Evolutionary conservation across 2,113 vertebrate species (phyloP), one percentile per base, ranked within the genome.

Genomic region (Condylura cristata): DNA sequence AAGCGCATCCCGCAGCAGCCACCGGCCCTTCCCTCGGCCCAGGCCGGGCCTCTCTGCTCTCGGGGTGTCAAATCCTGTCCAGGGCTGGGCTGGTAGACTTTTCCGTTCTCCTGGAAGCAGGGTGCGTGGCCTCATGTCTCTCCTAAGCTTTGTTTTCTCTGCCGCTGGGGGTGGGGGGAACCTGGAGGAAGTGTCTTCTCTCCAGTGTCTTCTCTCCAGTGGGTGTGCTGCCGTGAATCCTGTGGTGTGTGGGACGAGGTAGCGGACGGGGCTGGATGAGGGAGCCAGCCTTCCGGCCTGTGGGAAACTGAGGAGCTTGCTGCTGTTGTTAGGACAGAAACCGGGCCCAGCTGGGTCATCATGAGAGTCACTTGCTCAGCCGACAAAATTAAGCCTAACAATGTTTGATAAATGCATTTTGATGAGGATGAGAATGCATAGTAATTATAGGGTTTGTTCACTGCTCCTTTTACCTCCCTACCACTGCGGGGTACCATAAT

Each of bases 401-500:
- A 39, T 41, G 80, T 78, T 91, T 95, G 90, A 85, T 82, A 93
- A 61, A 78, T 83, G 91, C 85, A 96, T 65, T 94, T 68, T 94
- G 94, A 86, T 68, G 80, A 18, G 79, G 85, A 68, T 26, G 90
- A 95, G 86, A 93, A 91, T 79, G 72, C 18, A 48, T 61, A 80
- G 41, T 97, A 97, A 97, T 96, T 97, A 93, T 2, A 96, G 96
- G 92, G 91, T 94, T 84, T 58, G 44, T 65, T 89, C 94, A 76
- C 89, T 65, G 86, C 89, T 75, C 28, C 39, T 71, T 89, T 74
- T 84, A 79, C 86, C 83, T 94, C 46, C 70, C 93, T 71, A 8
- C 46, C 66, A 68, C 28, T 89, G 83, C 24, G 34, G 91, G 89
- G 89, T 56, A 5, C 41, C 1, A 3, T 94, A 94, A 97, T 96